These are phyloP conservation scores for Pseudorhiza aurosa DNA, from an alignment of 30 jellyfish, hydroid and myxozoan genomes.

Conservation along the genomic window DNA sequence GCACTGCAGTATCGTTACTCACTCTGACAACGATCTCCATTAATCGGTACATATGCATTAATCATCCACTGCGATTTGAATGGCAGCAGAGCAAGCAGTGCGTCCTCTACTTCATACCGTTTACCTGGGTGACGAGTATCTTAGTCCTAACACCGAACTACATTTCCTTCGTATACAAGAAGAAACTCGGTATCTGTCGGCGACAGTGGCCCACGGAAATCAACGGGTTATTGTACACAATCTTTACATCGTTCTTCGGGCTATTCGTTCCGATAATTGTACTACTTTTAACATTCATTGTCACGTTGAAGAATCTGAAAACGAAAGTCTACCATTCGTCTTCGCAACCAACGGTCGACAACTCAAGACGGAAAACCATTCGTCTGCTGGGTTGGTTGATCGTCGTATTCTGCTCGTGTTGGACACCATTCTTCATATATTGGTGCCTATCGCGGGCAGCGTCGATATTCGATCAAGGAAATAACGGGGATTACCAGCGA, in stretches of 20 bases:
- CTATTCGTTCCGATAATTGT: constrained; percentile 34
- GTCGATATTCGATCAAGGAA: constrained; percentile 19
- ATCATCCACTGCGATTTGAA: constrained; percentile 41
- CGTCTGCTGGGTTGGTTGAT: constrained; percentile 49
- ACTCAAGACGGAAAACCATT: constrained; percentile 16
- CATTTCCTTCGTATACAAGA: constrained; percentile 20
- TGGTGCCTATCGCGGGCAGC: constrained; percentile 61
- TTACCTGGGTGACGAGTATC: constrained; percentile 31
- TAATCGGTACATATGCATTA: constrained; percentile 52
- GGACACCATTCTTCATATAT: constrained; percentile 59
- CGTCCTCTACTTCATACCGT: not conserved
- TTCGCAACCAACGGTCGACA: not conserved
- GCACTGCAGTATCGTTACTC: constrained; percentile 42
- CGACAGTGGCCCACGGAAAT: constrained; percentile 52
- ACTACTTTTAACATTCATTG: constrained; percentile 37
- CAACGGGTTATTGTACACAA: constrained; percentile 33
- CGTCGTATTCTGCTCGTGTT: constrained; percentile 38
- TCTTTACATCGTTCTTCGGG: constrained; percentile 35
- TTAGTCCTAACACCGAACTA: constrained; percentile 11
- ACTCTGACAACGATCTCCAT: constrained; percentile 44
- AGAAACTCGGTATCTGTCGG: constrained; percentile 39
- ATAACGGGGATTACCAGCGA: constrained; percentile 53
- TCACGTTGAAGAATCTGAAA: constrained; percentile 31
- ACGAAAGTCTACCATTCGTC: not conserved
- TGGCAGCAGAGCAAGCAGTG: constrained; percentile 44